Evolutionary conservation across 2,888 invertebrate genomes (phyloP), one percentile per base, ranked within the genome.

Genomic region (Polydesmus complanatus): DNA sequence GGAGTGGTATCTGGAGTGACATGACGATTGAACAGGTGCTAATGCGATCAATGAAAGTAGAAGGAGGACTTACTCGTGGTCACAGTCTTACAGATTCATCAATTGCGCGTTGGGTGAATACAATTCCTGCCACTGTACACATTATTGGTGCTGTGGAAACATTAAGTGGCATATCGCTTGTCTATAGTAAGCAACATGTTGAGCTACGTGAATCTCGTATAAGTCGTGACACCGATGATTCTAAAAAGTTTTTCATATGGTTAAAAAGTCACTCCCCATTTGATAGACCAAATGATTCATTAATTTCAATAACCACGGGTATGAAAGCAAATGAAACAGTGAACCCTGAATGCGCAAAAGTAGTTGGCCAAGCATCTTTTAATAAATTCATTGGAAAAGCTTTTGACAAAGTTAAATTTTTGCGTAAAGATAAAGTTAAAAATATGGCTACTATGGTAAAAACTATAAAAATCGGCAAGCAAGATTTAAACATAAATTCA

Each of bases 21-120:
- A 61, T 62, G 54, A 60, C 54, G 1, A 60, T 62, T 37, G 58
- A 60, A 27, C 62, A 61, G 26, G 27, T 25, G 18, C 48, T 60
- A 23, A 62, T 61, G 62, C 27, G 54, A 14, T n/a, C 21, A 2
- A 56, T 60, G 52, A 62, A 61, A 27, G 51, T 5, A 22, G 8
- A 11, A 11, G 52, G 62, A n/a, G 62, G 60, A 21, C 51, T 60
- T 3, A 60, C 62, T 5, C 22, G 51, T 2, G 60, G 60, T 18
- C 18, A 60, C 0, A 56, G 60, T 5, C 27, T 62, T 14, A 55
- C 54, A 3, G 56, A 61, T 5, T 25, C 27, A 18, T 23, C 54
- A n/a, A 26, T 59, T 18, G 19, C 56, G 5, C 52, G 49, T 3
- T 62, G 60, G 60, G 50, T 54, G 8, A 19, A 37, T 2, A 2